A percentile compares a stretch with the other conserved stretches of the same genome.
These are phyloP conservation scores for Apis florea DNA, from an alignment of 1,140 invertebrate genomes.

Conservation along the genomic window DNA sequence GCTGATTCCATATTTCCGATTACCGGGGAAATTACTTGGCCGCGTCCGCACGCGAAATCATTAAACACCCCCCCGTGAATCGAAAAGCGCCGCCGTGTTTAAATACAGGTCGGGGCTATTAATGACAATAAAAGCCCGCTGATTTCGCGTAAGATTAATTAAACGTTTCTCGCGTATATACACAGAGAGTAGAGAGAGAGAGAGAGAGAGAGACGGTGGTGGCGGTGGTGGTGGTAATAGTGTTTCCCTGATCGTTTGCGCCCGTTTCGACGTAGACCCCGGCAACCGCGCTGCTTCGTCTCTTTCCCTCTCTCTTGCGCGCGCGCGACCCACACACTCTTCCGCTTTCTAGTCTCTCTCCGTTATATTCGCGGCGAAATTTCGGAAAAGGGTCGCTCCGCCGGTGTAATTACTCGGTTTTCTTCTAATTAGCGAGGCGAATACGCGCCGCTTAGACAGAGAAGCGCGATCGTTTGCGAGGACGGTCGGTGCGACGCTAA, in stretches of 20 bases:
- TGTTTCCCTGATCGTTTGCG: conserved; percentile 28
- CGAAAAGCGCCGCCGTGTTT: conserved; percentile 13
- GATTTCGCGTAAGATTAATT: conserved; percentile 48
- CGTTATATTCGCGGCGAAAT: conserved; percentile 22
- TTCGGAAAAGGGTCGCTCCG: conserved; percentile 33
- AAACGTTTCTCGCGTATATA: conserved; percentile 31
- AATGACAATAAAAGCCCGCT: conserved; percentile 37
- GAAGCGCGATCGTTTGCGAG: conserved; percentile 39
- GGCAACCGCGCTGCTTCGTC: neutral
- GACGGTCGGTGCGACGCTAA: conserved; percentile 43
- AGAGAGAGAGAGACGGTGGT: neutral
- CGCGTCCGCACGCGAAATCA: conserved; percentile 1
- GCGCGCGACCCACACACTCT: neutral
- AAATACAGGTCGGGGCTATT: conserved; percentile 30
- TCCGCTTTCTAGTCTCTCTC: neutral
- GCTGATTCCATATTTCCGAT: conserved; percentile 44
- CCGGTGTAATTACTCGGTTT: conserved; percentile 44
- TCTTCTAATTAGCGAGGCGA: conserved; percentile 50
- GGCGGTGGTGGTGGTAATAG: conserved; percentile 18
- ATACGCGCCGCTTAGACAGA: conserved; percentile 39
- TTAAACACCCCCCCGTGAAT: conserved; percentile 9
- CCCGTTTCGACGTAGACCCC: neutral
- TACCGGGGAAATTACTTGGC: conserved; percentile 22
- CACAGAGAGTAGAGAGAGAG: no score
- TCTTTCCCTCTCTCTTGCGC: neutral